A percentile compares a stretch with the other conserved stretches of the same genome.
Evolutionary conservation across 2,113 vertebrate species (phyloP).

Genomic region (Paratilapia polleni): DNA sequence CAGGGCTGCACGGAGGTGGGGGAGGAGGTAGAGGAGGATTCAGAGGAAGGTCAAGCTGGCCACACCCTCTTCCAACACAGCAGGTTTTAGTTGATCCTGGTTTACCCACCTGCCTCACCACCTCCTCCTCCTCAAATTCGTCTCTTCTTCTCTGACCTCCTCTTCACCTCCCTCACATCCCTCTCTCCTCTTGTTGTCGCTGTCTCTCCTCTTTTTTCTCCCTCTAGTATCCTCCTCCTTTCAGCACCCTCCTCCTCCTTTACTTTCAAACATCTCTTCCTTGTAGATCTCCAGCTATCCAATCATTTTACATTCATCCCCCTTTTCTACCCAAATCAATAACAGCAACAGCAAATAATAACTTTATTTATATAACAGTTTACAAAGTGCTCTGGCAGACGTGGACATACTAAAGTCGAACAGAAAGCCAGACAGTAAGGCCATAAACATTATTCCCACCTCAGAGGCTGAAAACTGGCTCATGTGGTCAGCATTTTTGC

Average conservation of each 20-base stretch:
- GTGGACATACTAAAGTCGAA: not conserved
- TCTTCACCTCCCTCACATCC: not conserved
- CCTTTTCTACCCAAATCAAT: not conserved
- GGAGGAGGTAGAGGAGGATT: not conserved
- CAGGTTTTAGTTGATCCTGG: slow-evolving; percentile 19
- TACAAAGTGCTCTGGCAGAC: not conserved
- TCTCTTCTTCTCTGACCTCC: not conserved
- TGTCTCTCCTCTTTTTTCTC: not conserved
- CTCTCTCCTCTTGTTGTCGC: not conserved
- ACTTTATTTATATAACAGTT: not conserved
- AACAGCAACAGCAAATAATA: not conserved
- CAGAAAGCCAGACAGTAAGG: no score
- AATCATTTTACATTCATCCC: not conserved
- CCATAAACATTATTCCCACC: no score
- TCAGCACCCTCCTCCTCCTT: not conserved
- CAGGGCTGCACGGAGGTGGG: not conserved
- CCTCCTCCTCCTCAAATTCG: not conserved
- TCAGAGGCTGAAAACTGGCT: no score
- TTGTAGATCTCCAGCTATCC: not conserved
- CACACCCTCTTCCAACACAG: not conserved
- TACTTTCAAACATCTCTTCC: not conserved
- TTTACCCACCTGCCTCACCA: not conserved
- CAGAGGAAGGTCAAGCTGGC: slow-evolving; percentile 5
- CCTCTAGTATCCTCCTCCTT: not conserved
- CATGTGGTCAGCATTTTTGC: not conserved